A percentile compares a stretch with the other conserved stretches of the same genome.
Conservation (phyloP, 2,888 invertebrate species). For the Brachylomia viminalis region DNA sequence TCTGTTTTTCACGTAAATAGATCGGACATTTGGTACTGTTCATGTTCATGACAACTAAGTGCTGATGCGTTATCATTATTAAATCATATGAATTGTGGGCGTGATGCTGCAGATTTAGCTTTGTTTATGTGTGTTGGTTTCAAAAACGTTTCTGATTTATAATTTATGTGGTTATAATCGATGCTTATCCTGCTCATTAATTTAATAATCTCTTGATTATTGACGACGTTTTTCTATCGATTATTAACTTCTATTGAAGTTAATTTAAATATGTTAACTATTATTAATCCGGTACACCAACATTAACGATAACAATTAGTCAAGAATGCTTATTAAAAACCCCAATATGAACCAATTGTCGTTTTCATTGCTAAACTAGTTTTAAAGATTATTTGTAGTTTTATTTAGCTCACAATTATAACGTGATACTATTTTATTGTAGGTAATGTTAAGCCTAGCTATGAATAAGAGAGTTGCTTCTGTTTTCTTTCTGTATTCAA, state of each 20-base stretch:
- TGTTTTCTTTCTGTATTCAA: neutral
- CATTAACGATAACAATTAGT: neutral
- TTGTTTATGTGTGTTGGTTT: slow-evolving; percentile 16
- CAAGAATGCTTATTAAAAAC: neutral
- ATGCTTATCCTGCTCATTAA: neutral
- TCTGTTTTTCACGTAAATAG: slow-evolving; percentile 57
- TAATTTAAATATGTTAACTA: neutral
- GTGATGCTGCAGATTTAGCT: neutral
- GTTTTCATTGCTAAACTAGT: slow-evolving; percentile 12
- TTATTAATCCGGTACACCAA: neutral
- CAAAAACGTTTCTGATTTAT: neutral
- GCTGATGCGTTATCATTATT: neutral
- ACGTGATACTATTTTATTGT: neutral
- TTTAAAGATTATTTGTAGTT: slow-evolving; percentile 4
- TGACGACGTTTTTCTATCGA: too few species aligned
- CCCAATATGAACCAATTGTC: neutral
- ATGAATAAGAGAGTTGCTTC: neutral
- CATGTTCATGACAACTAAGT: slow-evolving; percentile 23
- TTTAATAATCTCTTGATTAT: neutral
- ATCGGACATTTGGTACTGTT: slow-evolving; percentile 29
- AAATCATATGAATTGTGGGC: neutral
- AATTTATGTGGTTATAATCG: neutral
- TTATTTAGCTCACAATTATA: neutral
- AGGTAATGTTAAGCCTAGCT: slow-evolving; percentile 7
- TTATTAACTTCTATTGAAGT: neutral